These are phyloP conservation scores for Tautogolabrus adspersus DNA, from an alignment of 2,113 vertebrate species.

Conservation along the genomic window DNA sequence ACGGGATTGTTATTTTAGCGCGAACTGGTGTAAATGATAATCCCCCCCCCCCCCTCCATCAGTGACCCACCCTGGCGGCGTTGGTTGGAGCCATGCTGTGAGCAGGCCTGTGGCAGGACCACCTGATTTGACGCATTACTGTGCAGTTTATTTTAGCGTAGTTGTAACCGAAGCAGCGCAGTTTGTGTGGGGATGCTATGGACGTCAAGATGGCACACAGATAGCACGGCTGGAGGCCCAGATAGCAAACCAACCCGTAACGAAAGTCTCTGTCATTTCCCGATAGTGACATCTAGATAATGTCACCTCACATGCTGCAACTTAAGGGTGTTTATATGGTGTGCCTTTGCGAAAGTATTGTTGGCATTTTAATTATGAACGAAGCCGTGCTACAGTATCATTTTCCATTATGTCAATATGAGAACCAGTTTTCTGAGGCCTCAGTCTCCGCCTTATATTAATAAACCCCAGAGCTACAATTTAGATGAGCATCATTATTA, in stretches of 20 bases:
- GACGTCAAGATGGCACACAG: conserved; percentile 51
- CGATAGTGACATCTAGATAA: background rate
- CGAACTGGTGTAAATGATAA: background rate
- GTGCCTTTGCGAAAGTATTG: too few species aligned
- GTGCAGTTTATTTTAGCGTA: conserved; percentile 1
- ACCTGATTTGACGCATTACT: conserved; percentile 62
- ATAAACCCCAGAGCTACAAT: too few species aligned
- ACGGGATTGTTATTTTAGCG: background rate
- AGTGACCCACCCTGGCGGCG: conserved; percentile 16
- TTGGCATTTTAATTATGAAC: too few species aligned
- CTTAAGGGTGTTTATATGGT: background rate
- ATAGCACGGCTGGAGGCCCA: conserved; percentile 46
- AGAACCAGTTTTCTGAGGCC: too few species aligned
- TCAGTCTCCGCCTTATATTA: too few species aligned
- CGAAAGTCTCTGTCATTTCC: background rate
- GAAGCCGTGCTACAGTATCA: too few species aligned
- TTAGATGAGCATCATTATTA: too few species aligned
- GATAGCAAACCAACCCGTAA: conserved; percentile 17
- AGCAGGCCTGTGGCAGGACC: conserved; percentile 9
- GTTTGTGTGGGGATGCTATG: conserved; percentile 26
- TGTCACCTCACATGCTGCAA: background rate
- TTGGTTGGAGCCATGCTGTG: background rate
- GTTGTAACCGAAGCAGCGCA: conserved; percentile 27
- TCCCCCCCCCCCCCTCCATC: background rate
- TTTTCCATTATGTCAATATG: too few species aligned